Evolutionary conservation across 2,888 invertebrate species (phyloP).

Genomic region (Osmoderma eremita): DNA sequence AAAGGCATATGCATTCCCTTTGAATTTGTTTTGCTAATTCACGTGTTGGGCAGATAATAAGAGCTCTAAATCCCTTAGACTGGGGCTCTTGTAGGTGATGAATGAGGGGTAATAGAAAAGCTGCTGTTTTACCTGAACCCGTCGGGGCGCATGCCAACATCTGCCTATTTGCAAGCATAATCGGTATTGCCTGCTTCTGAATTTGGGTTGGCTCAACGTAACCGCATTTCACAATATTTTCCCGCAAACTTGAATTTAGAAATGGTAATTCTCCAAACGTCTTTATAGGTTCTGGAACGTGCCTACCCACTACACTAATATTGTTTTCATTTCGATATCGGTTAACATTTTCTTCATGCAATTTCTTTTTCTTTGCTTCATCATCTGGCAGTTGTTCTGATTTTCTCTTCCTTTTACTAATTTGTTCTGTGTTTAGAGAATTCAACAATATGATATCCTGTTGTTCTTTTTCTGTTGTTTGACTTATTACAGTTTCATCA

Average conservation of each 20-base stretch:
- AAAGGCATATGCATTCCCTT: slow-evolving; percentile 79
- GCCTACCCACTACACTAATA: slow-evolving; percentile 82
- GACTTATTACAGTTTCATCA: background rate
- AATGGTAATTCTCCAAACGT: slow-evolving; percentile 73
- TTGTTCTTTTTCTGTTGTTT: background rate
- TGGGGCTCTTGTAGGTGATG: slow-evolving; percentile 76
- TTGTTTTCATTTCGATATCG: slow-evolving; percentile 78
- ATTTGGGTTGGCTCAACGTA: slow-evolving; percentile 86
- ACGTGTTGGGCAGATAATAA: slow-evolving; percentile 92
- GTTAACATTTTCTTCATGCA: slow-evolving; percentile 71
- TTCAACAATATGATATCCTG: background rate
- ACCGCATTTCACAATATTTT: slow-evolving; percentile 76
- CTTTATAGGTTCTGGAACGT: slow-evolving; percentile 80
- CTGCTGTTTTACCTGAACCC: slow-evolving; percentile 94
- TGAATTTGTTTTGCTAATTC: slow-evolving; percentile 94
- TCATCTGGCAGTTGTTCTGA: slow-evolving; percentile 53
- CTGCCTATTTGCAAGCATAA: slow-evolving; percentile 85
- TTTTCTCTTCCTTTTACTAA: slow-evolving; percentile 49
- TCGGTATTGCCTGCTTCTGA: slow-evolving; percentile 92
- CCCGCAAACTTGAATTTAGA: slow-evolving; percentile 70
- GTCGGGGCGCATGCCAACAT: slow-evolving; percentile 96
- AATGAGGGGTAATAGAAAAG: slow-evolving; percentile 90
- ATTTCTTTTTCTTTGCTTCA: slow-evolving; percentile 59
- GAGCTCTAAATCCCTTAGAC: slow-evolving; percentile 82
- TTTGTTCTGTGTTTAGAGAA: background rate